phyloP scores from a whole-genome alignment of 1,140 invertebrate genomes.

The Caenorhabditis elegans region DNA sequence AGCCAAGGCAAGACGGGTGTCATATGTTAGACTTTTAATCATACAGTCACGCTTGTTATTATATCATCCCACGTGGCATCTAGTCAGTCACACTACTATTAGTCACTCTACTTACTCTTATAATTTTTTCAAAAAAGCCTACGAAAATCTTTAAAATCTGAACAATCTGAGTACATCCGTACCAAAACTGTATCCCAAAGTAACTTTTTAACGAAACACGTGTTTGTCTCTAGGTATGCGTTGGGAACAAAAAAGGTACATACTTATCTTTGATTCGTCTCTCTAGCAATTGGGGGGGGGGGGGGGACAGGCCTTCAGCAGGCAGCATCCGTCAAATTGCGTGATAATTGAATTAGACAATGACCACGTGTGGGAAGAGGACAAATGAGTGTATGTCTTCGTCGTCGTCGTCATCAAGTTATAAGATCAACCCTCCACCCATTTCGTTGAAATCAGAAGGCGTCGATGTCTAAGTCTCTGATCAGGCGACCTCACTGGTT shows the following conservation, averaged over 20 bases:
- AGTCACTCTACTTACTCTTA: too few relatives aligned
- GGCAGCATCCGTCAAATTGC: background rate
- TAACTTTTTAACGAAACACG: too few relatives aligned
- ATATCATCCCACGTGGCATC: too few relatives aligned
- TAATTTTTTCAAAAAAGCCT: too few relatives aligned
- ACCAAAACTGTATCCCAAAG: too few relatives aligned
- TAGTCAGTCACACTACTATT: too few relatives aligned
- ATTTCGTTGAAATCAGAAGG: conserved; percentile 26
- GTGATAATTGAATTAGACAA: conserved; percentile 11
- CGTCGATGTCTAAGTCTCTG: conserved; percentile 1
- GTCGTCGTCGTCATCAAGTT: conserved; percentile 12
- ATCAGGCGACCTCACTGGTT: conserved; percentile 4
- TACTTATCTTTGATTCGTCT: conserved; percentile 14
- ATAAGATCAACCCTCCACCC: conserved; percentile 7
- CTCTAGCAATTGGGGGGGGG: background rate
- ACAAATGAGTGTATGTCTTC: background rate
- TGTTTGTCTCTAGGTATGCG: too few relatives aligned
- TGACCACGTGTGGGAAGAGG: background rate
- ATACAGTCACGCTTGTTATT: too few relatives aligned
- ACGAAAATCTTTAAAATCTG: too few relatives aligned
- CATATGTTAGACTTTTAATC: too few relatives aligned
- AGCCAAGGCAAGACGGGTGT: too few relatives aligned
- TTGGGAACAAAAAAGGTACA: background rate
- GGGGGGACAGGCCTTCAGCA: background rate
- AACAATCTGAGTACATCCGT: too few relatives aligned